Evolutionary conservation across 2,113 vertebrate genomes (phyloP), one percentile per base, ranked within the genome.

Genomic region (Elgaria multicarinata): DNA sequence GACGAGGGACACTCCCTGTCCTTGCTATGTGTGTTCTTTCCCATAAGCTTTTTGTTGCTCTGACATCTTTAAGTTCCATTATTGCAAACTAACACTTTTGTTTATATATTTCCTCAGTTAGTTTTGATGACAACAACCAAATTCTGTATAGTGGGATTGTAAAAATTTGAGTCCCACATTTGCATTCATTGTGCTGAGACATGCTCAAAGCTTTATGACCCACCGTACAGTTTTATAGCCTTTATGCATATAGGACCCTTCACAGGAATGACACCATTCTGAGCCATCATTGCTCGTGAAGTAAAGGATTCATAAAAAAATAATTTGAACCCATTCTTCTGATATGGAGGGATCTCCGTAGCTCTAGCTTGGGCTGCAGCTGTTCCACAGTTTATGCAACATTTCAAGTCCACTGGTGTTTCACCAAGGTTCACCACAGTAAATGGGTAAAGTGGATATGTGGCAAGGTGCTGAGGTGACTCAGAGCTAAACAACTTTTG

Each of bases 151-250:
- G 78, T 33, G 92, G 86, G 46, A 6, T 89, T 31, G 84, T 89
- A 94, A 90, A 66, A 74, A 66, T 82, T 87, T 58, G 83, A 91
- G 86, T 13, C 22, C 75, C 78, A 4, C 75, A 39, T 94, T 87
- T 64, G 66, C 89, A 90, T 94, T 93, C 84, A 84, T 14, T 62
- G 42, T 72, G 26, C 64, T 39, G 18, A 42, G 71, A 42, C 33
- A 75, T 71, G 39, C 16, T 81, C 55, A 86, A 86, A 55, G 1
- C 20, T 78, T 75, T 72, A 28, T 75, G 75, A 64, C 2, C 8
- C 62, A 78, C 66, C 71, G 53, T 10, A 1, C 86, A 46, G 83
- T 88, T 88, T 77, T 36, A 1, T 0, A 82, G 87, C 62, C 78
- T 53, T 91, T 92, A 90, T 81, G 83, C 8, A 64, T 90, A 55